A percentile compares a stretch with the other conserved stretches of the same genome.
Evolutionary conservation across 2,888 invertebrate genomes (phyloP).

Genomic region (Caenorhabditis sp.): DNA sequence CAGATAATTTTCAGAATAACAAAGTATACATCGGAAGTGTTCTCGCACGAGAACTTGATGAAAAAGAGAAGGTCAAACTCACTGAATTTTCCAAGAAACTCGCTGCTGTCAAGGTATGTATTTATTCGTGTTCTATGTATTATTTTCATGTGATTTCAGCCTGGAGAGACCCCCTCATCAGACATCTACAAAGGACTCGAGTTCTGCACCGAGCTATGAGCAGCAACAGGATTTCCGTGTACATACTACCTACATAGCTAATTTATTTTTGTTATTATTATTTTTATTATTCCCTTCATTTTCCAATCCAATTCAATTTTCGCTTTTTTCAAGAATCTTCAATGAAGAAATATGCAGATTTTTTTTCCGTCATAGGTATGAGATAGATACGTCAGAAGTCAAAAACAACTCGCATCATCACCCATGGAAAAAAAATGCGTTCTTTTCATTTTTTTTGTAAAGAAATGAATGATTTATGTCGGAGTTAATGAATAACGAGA

Average conservation of each 20-base stretch:
- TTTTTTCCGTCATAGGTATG: too few relatives aligned
- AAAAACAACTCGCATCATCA: background rate
- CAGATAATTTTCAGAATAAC: too few relatives aligned
- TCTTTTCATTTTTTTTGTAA: too few relatives aligned
- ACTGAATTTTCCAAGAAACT: conserved; percentile 76
- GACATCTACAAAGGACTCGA: conserved; percentile 71
- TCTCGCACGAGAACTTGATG: conserved; percentile 77
- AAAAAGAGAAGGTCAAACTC: conserved; percentile 76
- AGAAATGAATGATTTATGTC: too few relatives aligned
- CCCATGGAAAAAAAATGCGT: too few relatives aligned
- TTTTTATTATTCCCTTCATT: background rate
- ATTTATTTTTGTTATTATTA: conserved; percentile 3
- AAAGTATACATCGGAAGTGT: conserved; percentile 79
- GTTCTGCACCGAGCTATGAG: conserved; percentile 77
- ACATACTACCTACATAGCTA: conserved; percentile 19
- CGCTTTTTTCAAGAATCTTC: too few relatives aligned
- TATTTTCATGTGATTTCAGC: conserved; percentile 45
- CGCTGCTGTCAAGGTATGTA: conserved; percentile 61
- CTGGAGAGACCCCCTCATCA: conserved; percentile 61
- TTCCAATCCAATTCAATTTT: too few relatives aligned
- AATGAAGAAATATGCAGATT: too few relatives aligned
- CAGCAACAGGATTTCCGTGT: background rate
- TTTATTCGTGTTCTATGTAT: too few relatives aligned
- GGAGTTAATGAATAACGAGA: too few relatives aligned
- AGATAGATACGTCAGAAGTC: background rate